phyloP scores from a whole-genome alignment of 2,113 vertebrate species.

The Toxotes jaculatrix region DNA sequence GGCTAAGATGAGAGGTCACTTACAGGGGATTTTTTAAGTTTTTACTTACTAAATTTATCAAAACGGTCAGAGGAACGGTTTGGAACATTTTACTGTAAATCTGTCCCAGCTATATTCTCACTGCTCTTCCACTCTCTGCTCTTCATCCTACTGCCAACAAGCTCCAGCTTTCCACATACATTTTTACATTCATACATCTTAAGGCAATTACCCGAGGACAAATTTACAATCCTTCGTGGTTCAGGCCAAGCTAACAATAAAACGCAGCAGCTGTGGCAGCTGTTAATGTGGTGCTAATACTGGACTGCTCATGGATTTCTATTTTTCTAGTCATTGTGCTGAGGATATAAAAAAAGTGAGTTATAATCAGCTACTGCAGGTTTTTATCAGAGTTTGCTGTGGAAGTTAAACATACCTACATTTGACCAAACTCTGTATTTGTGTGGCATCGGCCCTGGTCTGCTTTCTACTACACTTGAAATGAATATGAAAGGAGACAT shows the following conservation, averaged over 20 bases:
- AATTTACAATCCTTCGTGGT: background rate
- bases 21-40: too few species aligned
- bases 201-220: conserved; percentile 1
- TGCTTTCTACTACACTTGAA: background rate
- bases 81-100: background rate
- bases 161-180: conserved; percentile 4
- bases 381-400: background rate
- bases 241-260: background rate
- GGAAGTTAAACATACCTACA: background rate
- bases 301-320: background rate
- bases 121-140: background rate
- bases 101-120: background rate
- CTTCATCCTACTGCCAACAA: background rate
- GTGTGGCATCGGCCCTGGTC: too few species aligned
- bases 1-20: too few species aligned
- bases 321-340: background rate
- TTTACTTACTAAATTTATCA: too few species aligned
- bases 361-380: background rate
- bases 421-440: background rate
- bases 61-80: background rate
- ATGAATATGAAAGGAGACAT: background rate
- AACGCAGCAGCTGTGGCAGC: background rate
- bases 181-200: conserved; percentile 10
- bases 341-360: background rate
- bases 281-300: background rate